Percentiles rank a stretch among this genome's conserved stretches.
Evolutionary conservation across 2,113 vertebrate genomes (phyloP).

Genomic region (Todiramphus chloris): DNA sequence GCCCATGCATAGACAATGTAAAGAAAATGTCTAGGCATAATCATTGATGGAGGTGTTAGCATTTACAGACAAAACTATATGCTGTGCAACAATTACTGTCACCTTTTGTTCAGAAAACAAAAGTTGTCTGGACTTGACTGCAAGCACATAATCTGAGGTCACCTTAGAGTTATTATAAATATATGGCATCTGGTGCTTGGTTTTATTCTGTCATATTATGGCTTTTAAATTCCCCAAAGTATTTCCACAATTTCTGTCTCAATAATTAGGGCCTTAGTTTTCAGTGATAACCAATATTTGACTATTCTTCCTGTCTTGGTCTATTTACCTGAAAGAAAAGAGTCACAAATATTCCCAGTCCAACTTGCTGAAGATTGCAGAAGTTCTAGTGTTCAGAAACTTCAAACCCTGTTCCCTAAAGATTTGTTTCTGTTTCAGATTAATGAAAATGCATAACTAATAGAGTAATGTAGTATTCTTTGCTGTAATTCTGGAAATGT

Average conservation of each 20-base stretch:
- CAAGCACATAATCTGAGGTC: background rate
- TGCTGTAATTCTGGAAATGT: background rate
- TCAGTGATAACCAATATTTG: background rate
- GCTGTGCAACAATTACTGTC: background rate
- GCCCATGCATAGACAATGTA: background rate
- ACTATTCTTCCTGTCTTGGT: background rate
- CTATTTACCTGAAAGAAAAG: background rate
- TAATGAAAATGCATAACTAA: background rate
- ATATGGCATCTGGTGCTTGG: fast-evolving
- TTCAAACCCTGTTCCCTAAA: background rate
- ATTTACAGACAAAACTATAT: background rate
- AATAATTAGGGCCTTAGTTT: background rate
- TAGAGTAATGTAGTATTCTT: background rate
- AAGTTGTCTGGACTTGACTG: background rate
- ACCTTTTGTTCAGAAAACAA: background rate
- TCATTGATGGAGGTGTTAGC: fast-evolving
- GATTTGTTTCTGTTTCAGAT: background rate
- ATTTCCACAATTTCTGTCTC: background rate
- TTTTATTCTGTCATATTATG: background rate
- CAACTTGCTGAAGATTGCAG: background rate
- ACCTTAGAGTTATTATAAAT: background rate
- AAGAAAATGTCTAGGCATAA: background rate
- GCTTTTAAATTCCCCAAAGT: background rate
- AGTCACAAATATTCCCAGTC: background rate
- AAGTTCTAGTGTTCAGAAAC: background rate